These are phyloP conservation scores for Machimus rusticus DNA, from an alignment of 2,888 invertebrate species.

Conservation along the genomic window DNA sequence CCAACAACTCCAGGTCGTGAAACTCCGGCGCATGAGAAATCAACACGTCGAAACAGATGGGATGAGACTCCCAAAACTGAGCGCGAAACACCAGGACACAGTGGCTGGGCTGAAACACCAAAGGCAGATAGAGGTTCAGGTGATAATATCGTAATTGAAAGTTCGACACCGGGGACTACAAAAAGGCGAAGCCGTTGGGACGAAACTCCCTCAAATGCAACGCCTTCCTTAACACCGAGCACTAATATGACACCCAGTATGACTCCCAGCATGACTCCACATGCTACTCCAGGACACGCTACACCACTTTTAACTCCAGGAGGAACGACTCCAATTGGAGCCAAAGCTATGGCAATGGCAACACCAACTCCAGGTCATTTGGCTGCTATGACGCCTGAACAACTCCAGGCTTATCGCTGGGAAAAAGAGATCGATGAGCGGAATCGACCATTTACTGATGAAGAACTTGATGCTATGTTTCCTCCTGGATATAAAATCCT, in stretches of 20 bases:
- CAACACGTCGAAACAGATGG: conserved; percentile 93
- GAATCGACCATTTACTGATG: conserved; percentile 94
- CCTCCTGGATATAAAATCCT: conserved; percentile 98
- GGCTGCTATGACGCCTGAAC: conserved; percentile 99
- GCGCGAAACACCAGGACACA: conserved; percentile 95
- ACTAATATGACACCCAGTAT: conserved; percentile 69
- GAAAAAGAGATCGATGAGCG: conserved; percentile 98
- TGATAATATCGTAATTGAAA: conserved; percentile 80
- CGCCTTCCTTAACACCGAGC: conserved; percentile 76
- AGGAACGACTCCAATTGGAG: conserved; percentile 85
- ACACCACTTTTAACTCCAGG: conserved; percentile 81
- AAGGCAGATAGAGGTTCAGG: conserved; percentile 87
- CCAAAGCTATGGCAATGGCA: conserved; percentile 98
- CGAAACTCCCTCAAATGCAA: conserved; percentile 88
- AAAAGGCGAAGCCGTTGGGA: conserved; percentile 98
- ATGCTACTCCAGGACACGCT: conserved; percentile 75
- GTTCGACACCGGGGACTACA: conserved; percentile 92
- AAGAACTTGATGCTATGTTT: conserved; percentile 97
- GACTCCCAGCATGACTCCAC: conserved; percentile 78
- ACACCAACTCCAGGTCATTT: conserved; percentile 97
- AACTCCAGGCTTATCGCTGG: conserved; percentile 97
- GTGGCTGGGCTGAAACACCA: conserved; percentile 99
- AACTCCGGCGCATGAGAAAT: conserved; percentile 81
- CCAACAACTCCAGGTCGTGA: conserved; percentile 85
- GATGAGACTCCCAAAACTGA: conserved; percentile 99